Conservation (phyloP, 2,797 vertebrate species). For the Rhynchonycteris naso region DNA sequence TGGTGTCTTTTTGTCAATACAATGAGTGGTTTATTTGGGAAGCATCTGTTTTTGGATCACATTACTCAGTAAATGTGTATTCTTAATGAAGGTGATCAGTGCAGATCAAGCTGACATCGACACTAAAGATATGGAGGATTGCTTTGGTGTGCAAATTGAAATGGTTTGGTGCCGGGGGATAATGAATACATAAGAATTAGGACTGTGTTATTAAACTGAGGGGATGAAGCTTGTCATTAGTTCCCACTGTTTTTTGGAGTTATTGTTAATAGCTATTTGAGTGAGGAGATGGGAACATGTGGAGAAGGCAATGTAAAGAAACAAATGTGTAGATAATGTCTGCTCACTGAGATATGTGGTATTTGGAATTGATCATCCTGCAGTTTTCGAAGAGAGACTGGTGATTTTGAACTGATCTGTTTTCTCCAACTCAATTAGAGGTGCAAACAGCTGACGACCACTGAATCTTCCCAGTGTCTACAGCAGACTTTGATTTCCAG, state of each 20-base stretch:
- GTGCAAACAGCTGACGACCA: background rate
- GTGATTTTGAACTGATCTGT: constrained; percentile 61
- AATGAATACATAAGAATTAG: constrained; percentile 77
- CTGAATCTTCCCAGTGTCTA: background rate
- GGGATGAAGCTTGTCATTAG: constrained; percentile 67
- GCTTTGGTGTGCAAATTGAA: constrained; percentile 75
- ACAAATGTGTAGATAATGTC: constrained; percentile 58
- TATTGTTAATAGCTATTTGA: constrained; percentile 68
- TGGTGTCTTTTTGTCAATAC: constrained; percentile 61
- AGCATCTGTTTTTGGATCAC: constrained; percentile 74
- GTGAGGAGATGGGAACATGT: constrained; percentile 62
- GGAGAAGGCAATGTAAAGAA: constrained; percentile 64
- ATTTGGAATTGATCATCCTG: constrained; percentile 53
- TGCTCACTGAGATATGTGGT: constrained; percentile 33
- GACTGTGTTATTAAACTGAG: constrained; percentile 64
- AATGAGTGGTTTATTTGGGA: constrained; percentile 48
- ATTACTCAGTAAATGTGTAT: constrained; percentile 75
- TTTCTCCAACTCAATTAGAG: constrained; percentile 60
- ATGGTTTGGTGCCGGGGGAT: constrained; percentile 74
- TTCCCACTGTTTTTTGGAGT: constrained; percentile 48
- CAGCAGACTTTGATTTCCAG: constrained; percentile 18
- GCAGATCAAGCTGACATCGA: constrained; percentile 77
- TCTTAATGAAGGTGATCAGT: constrained; percentile 78
- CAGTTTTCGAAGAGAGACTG: constrained; percentile 56
- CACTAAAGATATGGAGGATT: constrained; percentile 66